Evolutionary conservation across 2,797 vertebrate species (phyloP).

Genomic region (Pseudochromis fuscus): DNA sequence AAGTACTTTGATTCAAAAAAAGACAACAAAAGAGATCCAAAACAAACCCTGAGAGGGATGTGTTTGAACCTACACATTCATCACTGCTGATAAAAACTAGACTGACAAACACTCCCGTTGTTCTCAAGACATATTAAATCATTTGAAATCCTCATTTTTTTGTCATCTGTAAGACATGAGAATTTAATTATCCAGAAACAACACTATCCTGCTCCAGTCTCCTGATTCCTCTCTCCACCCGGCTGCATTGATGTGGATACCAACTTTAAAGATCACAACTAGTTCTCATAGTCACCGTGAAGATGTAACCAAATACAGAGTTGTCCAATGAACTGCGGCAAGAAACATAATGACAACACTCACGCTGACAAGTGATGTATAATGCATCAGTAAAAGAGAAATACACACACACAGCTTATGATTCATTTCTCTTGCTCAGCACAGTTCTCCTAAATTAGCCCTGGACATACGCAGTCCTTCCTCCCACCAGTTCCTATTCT

Average conservation of each 20-base stretch:
- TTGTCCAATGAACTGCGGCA: background rate
- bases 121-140: background rate
- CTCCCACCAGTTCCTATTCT: conserved; percentile 73
- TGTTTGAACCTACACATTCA: conserved; percentile 14
- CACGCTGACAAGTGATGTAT: conserved; percentile 4
- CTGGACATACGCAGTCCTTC: conserved; percentile 55
- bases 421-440: conserved; percentile 63
- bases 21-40: conserved; percentile 45
- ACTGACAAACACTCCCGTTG: background rate
- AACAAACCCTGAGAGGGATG: conserved; percentile 33
- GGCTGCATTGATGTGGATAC: too few species aligned
- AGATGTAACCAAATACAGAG: background rate
- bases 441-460: conserved; percentile 66
- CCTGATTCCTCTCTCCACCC: too few species aligned
- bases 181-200: background rate
- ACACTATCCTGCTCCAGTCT: too few species aligned
- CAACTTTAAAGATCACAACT: too few species aligned
- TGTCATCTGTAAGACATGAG: too few species aligned
- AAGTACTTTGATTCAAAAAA: conserved; percentile 33
- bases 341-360: background rate
- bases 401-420: conserved; percentile 35
- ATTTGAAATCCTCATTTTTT: too few species aligned
- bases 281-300: too few species aligned
- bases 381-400: conserved; percentile 9
- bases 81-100: background rate